Evolutionary conservation across 2,888 invertebrate genomes (phyloP).

Genomic region (Deroplatys truncata): DNA sequence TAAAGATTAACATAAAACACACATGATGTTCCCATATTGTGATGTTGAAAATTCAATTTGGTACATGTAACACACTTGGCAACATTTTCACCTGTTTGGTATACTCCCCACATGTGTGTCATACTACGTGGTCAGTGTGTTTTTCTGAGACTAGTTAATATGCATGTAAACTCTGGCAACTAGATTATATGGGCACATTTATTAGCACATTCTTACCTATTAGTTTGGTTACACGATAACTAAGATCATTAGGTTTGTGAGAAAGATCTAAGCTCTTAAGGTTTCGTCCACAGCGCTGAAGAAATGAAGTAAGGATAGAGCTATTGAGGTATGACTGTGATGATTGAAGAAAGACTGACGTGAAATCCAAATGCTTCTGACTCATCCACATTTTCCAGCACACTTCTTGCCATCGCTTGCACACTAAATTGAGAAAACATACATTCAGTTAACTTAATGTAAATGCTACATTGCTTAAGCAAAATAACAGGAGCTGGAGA

Average conservation of each 20-base stretch:
- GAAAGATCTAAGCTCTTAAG: slow-evolving; percentile 51
- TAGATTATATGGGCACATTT: no score
- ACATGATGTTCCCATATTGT: no score
- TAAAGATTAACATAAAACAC: no score
- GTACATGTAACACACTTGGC: no score
- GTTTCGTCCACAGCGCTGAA: slow-evolving; percentile 49
- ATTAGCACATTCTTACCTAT: slow-evolving; percentile 45
- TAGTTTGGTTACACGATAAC: slow-evolving; percentile 52
- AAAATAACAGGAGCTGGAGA: no score
- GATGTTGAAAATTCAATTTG: no score
- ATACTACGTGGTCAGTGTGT: no score
- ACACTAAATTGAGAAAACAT: slow-evolving; percentile 42
- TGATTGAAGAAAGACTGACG: not conserved
- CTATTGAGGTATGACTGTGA: slow-evolving; percentile 41
- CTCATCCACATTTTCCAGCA: slow-evolving; percentile 50
- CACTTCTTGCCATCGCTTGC: slow-evolving; percentile 53
- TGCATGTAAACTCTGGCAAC: no score
- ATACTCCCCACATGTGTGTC: no score
- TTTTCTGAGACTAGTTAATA: no score
- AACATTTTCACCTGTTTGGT: no score
- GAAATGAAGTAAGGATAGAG: slow-evolving; percentile 50
- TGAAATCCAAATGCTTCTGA: slow-evolving; percentile 40
- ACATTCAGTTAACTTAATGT: not conserved
- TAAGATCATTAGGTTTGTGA: slow-evolving; percentile 48
- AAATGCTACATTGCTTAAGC: not conserved